Percentiles rank a stretch among this genome's conserved stretches.
Evolutionary conservation across 2,797 vertebrate genomes (phyloP).

Genomic region (Odontamblyopus rebecca): DNA sequence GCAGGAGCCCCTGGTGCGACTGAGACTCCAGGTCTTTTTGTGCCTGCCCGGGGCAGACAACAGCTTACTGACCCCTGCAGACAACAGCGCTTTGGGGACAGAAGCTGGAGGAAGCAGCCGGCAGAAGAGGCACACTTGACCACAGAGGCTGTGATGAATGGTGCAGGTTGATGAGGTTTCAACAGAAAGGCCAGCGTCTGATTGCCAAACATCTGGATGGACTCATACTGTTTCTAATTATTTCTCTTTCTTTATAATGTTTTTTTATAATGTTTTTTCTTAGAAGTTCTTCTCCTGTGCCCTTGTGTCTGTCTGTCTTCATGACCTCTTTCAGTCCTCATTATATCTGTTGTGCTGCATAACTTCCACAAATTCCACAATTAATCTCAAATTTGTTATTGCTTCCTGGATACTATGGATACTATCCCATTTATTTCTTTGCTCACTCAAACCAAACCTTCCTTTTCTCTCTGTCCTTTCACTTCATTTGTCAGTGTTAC

Average conservation of each 20-base stretch:
- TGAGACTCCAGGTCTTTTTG: constrained; percentile 60
- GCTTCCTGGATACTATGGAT: neutral
- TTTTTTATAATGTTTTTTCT: neutral
- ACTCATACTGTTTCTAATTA: constrained; percentile 5
- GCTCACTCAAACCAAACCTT: constrained; percentile 42
- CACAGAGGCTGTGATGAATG: constrained; percentile 68
- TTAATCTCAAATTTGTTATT: neutral
- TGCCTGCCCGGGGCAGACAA: constrained; percentile 61
- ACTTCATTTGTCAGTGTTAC: constrained; percentile 76
- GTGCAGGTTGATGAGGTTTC: constrained; percentile 45
- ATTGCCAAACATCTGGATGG: constrained; percentile 68
- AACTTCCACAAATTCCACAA: neutral
- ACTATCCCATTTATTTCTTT: constrained; percentile 18
- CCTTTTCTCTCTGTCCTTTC: constrained; percentile 23
- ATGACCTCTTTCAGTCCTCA: neutral
- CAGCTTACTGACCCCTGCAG: constrained; percentile 72
- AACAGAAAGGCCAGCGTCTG: constrained; percentile 55
- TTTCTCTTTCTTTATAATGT: neutral
- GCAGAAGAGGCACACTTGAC: constrained; percentile 61
- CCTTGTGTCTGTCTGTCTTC: neutral
- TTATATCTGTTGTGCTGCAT: constrained; percentile 6
- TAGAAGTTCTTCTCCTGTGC: neutral
- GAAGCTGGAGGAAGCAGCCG: constrained; percentile 61
- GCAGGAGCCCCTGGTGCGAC: constrained; percentile 55
- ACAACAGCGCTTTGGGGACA: constrained; percentile 72